These are phyloP conservation scores for Phortica okadai DNA, from an alignment of 2,888 invertebrate species.

Conservation along the genomic window DNA sequence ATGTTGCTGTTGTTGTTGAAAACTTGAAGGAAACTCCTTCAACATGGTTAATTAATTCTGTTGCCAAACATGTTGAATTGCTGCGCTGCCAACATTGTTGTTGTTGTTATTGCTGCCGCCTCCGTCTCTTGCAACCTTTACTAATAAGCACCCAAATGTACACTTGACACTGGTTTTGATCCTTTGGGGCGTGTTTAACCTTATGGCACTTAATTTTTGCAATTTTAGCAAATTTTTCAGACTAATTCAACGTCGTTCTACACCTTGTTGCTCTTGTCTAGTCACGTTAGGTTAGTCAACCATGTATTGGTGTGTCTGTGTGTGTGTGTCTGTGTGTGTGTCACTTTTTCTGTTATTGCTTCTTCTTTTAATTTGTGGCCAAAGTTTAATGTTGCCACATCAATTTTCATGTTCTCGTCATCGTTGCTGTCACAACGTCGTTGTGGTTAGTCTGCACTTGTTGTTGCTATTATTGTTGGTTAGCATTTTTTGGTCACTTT, in stretches of 20 bases:
- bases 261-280: not conserved
- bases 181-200: not conserved
- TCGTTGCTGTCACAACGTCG: not conserved
- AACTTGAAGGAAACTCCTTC: constrained; percentile 13
- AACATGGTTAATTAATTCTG: constrained; percentile 27
- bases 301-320: not conserved
- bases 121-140: constrained; percentile 34
- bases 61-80: constrained; percentile 15
- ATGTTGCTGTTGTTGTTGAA: not conserved
- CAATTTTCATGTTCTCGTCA: constrained; percentile 5
- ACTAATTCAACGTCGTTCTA: not conserved
- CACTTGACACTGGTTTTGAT: not conserved
- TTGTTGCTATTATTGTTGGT: not conserved
- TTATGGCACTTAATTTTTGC: constrained; percentile 16
- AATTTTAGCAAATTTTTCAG: constrained; percentile 20
- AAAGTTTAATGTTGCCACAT: constrained; percentile 24
- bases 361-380: constrained; percentile 20
- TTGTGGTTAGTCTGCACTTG: not conserved
- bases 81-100: not conserved
- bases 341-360: not conserved
- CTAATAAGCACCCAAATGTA: constrained; percentile 17
- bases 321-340: not conserved
- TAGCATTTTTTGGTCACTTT: constrained; percentile 15
- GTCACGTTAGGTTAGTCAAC: not conserved
- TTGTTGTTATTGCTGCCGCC: constrained; percentile 28